These are phyloP conservation scores for Ips typographus DNA, from an alignment of 1,140 invertebrate genomes.

Conservation along the genomic window DNA sequence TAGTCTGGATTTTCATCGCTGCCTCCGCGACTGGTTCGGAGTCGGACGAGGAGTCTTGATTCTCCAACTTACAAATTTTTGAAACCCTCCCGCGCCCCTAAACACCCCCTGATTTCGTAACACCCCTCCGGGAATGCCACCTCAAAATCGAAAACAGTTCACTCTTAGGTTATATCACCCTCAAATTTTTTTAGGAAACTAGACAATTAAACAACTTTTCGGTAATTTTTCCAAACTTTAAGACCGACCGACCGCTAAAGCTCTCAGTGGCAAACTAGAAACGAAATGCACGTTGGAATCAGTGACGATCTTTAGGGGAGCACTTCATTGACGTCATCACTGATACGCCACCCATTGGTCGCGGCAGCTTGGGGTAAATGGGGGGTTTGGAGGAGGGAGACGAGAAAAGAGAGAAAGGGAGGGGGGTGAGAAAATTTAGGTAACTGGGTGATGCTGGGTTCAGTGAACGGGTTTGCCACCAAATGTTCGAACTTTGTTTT, in stretches of 20 bases:
- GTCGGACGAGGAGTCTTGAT: constrained; percentile 28
- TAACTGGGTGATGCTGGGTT: constrained; percentile 38
- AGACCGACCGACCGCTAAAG: constrained; percentile 13
- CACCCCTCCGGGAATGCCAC: neutral
- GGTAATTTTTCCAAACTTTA: neutral
- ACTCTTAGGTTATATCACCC: neutral
- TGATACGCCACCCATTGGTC: constrained; percentile 15
- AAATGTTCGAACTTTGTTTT: constrained; percentile 16
- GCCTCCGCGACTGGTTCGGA: constrained; percentile 30
- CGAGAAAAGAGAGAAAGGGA: neutral
- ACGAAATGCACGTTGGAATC: constrained; percentile 31
- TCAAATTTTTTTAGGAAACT: no score
- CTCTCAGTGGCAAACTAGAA: constrained; percentile 21
- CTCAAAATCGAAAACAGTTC: neutral
- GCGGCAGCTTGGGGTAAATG: neutral
- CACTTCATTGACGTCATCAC: constrained; percentile 37
- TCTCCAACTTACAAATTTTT: constrained; percentile 33
- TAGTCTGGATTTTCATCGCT: constrained; percentile 34
- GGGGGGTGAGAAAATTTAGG: constrained; percentile 32
- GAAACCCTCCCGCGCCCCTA: neutral
- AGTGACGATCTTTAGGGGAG: constrained; percentile 33
- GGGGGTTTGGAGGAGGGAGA: neutral
- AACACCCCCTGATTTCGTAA: neutral
- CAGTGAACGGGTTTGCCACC: constrained; percentile 27
- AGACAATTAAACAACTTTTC: neutral